Evolutionary conservation across 2,113 vertebrate species (phyloP).

Genomic region (Catagonus wagneri): DNA sequence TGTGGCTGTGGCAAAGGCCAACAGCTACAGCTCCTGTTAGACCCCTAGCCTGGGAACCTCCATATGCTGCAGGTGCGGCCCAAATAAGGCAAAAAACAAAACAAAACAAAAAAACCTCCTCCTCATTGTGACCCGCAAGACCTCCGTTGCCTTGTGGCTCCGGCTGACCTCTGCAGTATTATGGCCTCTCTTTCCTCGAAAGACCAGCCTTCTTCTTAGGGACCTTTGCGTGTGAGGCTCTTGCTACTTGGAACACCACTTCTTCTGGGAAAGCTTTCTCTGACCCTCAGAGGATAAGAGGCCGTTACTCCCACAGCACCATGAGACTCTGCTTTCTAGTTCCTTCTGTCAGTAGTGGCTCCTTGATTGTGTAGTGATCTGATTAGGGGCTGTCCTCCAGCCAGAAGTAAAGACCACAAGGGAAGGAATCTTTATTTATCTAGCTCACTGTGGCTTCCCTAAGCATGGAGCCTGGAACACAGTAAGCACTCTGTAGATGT

Average conservation of each 20-base stretch:
- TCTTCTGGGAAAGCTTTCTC: neutral
- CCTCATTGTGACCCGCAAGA: neutral
- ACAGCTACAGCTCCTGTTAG: no score
- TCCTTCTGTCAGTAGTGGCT: neutral
- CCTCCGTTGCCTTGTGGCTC: neutral
- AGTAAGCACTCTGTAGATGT: neutral
- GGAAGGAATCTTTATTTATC: neutral
- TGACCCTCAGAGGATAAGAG: neutral
- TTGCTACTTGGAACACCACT: neutral
- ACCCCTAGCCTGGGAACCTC: no score
- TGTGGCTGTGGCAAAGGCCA: no score
- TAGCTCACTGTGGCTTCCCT: neutral
- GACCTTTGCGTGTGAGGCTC: neutral
- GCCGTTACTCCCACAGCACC: neutral
- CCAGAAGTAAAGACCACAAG: neutral
- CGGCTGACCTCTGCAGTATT: neutral
- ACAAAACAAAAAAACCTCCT: neutral
- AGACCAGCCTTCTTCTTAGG: neutral
- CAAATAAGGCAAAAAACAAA: no score
- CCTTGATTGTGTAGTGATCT: neutral
- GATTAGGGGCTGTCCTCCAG: neutral
- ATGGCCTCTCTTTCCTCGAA: neutral
- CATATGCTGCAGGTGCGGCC: no score
- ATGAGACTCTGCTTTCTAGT: neutral
- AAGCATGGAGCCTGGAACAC: neutral